Evolutionary conservation across 2,113 vertebrate genomes (phyloP).

Genomic region (Calidris pygmaea): DNA sequence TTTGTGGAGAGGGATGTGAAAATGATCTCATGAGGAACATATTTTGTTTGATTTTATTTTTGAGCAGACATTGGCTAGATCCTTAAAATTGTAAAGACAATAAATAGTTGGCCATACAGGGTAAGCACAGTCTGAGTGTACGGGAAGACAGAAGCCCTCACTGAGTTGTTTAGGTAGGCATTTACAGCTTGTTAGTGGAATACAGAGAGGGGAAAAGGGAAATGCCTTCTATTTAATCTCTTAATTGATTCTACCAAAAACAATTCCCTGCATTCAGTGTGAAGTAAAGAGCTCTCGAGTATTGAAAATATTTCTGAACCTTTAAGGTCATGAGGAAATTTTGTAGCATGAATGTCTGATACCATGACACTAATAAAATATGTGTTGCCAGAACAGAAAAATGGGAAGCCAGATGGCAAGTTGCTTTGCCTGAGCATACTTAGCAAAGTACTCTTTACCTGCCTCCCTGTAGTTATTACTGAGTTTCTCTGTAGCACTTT

Average conservation of each 20-base stretch:
- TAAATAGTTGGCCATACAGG: neutral
- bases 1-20: neutral
- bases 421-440: neutral
- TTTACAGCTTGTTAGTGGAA: neutral
- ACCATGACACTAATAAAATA: neutral
- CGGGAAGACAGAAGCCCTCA: neutral
- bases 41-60: neutral
- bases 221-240: neutral
- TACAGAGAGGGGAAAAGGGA: neutral
- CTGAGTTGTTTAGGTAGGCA: neutral
- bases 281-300: neutral
- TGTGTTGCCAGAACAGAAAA: neutral
- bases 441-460: neutral
- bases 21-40: neutral
- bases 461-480: rapidly evolving
- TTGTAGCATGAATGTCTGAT: neutral
- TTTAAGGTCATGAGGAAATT: neutral
- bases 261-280: neutral
- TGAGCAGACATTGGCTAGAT: neutral
- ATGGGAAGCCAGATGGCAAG: neutral
- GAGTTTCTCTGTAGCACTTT: neutral
- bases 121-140: neutral
- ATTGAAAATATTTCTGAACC: neutral
- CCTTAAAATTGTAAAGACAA: neutral
- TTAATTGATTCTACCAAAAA: neutral